phyloP scores from a whole-genome alignment of 1,140 invertebrate genomes.

The Philaenus spumarius region DNA sequence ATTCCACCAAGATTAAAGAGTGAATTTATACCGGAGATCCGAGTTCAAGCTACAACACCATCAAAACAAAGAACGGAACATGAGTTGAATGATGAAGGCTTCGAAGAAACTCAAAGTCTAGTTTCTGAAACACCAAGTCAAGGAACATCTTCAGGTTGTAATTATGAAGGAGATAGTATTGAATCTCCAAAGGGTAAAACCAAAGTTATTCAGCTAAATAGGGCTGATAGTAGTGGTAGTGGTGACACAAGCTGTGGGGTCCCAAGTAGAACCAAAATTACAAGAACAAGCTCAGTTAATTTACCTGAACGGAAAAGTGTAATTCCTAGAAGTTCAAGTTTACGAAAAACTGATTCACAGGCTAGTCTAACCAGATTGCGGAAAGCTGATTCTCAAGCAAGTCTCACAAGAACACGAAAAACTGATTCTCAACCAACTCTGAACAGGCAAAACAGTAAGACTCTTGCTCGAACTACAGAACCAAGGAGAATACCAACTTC shows the following conservation, averaged over 20 bases:
- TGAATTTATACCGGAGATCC: slow-evolving; percentile 43
- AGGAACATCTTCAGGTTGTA: slow-evolving; percentile 63
- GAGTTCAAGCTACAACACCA: slow-evolving; percentile 35
- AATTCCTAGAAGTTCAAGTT: slow-evolving; percentile 38
- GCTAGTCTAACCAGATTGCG: slow-evolving; percentile 28
- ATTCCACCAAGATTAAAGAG: slow-evolving; percentile 24
- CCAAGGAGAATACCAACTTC: background rate
- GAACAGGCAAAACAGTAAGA: background rate
- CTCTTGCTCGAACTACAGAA: background rate
- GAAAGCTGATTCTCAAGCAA: slow-evolving; percentile 34
- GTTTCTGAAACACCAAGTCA: slow-evolving; percentile 78
- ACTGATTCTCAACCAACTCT: background rate
- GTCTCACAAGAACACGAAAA: slow-evolving; percentile 14
- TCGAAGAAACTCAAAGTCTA: slow-evolving; percentile 80
- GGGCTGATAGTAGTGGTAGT: slow-evolving; percentile 34
- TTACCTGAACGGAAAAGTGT: slow-evolving; percentile 32
- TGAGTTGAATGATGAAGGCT: slow-evolving; percentile 78
- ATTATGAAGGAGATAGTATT: slow-evolving; percentile 55
- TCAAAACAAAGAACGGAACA: slow-evolving; percentile 45
- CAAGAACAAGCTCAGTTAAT: slow-evolving; percentile 32
- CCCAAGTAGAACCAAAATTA: slow-evolving; percentile 25
- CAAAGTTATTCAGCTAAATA: slow-evolving; percentile 18
- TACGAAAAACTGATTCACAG: slow-evolving; percentile 36
- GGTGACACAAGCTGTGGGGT: slow-evolving; percentile 27
- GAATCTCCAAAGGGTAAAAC: slow-evolving; percentile 33